Conservation (phyloP, 1,140 invertebrate species). For the Coptotermes formosanus region DNA sequence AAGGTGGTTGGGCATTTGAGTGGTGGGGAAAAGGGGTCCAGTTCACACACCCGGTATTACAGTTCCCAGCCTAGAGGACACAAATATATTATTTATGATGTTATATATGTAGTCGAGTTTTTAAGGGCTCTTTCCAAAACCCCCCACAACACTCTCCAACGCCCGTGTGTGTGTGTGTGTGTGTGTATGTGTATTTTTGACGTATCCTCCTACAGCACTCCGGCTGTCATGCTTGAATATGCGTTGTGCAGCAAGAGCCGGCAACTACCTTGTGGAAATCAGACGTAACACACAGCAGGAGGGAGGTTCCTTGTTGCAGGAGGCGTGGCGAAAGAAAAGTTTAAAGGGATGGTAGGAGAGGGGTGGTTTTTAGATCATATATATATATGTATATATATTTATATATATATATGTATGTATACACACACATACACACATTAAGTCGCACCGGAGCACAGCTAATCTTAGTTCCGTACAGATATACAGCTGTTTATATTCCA, state of each 20-base stretch:
- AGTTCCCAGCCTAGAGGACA: not conserved
- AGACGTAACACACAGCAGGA: not conserved
- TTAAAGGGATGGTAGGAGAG: not conserved
- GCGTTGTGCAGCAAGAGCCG: not conserved
- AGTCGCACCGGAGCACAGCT: not conserved
- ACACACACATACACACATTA: not conserved
- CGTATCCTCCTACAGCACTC: not conserved
- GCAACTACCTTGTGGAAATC: not conserved
- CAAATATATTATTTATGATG: conserved; percentile 1
- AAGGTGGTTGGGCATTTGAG: not conserved
- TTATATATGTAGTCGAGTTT: not conserved
- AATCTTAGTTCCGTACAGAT: not conserved
- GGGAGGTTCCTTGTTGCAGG: not conserved
- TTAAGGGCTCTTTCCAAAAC: conserved; percentile 18
- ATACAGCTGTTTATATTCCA: not conserved
- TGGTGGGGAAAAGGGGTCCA: not conserved
- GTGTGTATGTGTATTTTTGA: not conserved
- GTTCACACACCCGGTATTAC: not conserved
- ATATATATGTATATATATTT: not conserved
- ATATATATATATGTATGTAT: not conserved
- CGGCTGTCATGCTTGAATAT: not conserved
- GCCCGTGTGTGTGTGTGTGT: not conserved
- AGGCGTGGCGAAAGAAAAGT: not conserved
- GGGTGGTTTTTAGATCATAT: not conserved
- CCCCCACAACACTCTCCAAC: not conserved